Evolutionary conservation across 2,888 invertebrate genomes (phyloP).

Genomic region (Amblyteles armatorius): DNA sequence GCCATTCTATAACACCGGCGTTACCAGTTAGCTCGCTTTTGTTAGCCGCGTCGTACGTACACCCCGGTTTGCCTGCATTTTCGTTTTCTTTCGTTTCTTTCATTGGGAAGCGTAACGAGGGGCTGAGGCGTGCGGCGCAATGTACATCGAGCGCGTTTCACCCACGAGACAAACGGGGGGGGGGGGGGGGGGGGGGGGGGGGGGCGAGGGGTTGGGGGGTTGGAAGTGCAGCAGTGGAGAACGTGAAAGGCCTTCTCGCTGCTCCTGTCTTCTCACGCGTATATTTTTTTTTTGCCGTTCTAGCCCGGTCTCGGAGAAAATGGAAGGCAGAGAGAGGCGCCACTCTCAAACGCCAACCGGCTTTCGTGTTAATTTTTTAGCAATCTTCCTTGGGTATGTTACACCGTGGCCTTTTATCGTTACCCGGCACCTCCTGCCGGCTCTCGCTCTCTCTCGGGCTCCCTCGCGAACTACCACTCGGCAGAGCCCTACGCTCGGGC

Average conservation of each 20-base stretch:
- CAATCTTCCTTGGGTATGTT: constrained; percentile 38
- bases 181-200: too few species aligned
- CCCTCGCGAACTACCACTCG: neutral
- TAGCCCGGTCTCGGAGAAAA: neutral
- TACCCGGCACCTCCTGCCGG: constrained; percentile 7
- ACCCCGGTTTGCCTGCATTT: constrained; percentile 3
- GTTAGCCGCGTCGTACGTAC: constrained; percentile 28
- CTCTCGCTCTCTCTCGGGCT: neutral
- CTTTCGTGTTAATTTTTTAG: constrained; percentile 50
- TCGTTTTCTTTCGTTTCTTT: constrained; percentile 22
- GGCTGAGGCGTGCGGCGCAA: neutral
- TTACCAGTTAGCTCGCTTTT: constrained; percentile 40
- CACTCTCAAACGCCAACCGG: constrained; percentile 19
- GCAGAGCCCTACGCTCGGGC: neutral
- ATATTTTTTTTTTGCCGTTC: neutral
- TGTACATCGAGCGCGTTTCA: constrained; percentile 45
- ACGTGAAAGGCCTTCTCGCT: constrained; percentile 4
- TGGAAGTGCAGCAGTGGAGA: neutral
- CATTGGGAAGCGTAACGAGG: constrained; percentile 8
- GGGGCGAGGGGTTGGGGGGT: too few species aligned
- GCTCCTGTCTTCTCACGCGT: neutral
- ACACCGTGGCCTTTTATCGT: constrained; percentile 36
- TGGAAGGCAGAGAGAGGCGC: constrained; percentile 23
- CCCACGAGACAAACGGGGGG: constrained; percentile 26
- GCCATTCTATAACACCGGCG: constrained; percentile 31